Conservation (phyloP, 2,888 invertebrate species). For the Hydraecia micacea region DNA sequence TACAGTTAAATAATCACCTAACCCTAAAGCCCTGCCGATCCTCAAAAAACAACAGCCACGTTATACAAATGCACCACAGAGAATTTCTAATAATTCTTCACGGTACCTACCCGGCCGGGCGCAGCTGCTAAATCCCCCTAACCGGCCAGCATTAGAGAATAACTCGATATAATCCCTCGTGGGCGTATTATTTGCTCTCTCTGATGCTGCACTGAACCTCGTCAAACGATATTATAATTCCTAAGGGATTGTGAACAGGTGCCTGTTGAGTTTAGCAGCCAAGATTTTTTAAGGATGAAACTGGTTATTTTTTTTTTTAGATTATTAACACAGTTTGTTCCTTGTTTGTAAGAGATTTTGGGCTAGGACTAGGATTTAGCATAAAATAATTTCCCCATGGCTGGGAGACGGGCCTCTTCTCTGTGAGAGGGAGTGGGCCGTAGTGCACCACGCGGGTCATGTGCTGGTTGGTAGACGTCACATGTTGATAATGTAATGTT, state of each 20-base stretch:
- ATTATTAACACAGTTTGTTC: background rate
- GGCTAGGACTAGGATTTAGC: too few species aligned
- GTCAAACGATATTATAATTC: conserved; percentile 58
- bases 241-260: conserved; percentile 37
- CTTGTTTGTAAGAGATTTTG: too few species aligned
- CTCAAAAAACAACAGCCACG: background rate
- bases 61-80: conserved; percentile 32
- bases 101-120: conserved; percentile 24
- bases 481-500: background rate
- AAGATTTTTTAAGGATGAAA: background rate
- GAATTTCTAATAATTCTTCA: conserved; percentile 51
- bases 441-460: background rate
- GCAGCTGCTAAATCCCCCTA: conserved; percentile 62
- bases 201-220: conserved; percentile 44
- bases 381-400: background rate
- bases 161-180: conserved; percentile 62
- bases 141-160: conserved; percentile 64
- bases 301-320: background rate
- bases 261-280: conserved; percentile 35
- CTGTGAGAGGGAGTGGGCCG: too few species aligned
- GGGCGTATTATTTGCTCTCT: conserved; percentile 63
- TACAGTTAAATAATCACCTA: background rate
- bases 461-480: background rate
- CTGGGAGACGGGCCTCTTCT: too few species aligned
- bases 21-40: background rate